Conservation (phyloP, 1,140 invertebrate genomes). For the Scaptomyza graminum region DNA sequence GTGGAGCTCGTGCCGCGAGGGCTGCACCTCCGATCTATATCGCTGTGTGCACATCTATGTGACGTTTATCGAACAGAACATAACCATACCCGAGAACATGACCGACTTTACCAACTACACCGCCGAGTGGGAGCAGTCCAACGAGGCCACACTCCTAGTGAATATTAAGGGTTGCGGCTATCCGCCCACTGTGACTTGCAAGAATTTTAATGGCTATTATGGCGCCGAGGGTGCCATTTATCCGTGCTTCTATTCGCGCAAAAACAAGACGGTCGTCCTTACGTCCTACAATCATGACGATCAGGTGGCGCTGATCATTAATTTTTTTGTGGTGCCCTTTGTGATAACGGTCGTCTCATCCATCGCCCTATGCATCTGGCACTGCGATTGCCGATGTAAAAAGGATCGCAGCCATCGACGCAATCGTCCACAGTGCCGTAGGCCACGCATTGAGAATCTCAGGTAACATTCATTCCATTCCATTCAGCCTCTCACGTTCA, state of each 20-base stretch:
- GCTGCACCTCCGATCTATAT: constrained; percentile 94
- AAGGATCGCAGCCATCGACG: constrained; percentile 84
- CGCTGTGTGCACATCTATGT: constrained; percentile 94
- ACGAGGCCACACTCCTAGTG: constrained; percentile 89
- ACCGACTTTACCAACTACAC: constrained; percentile 79
- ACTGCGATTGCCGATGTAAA: constrained; percentile 90
- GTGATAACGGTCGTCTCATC: constrained; percentile 92
- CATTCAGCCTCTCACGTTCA: no score
- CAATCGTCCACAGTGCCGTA: constrained; percentile 84
- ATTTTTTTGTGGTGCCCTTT: constrained; percentile 92
- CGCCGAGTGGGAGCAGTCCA: constrained; percentile 81
- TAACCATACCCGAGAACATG: constrained; percentile 82
- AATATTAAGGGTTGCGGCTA: constrained; percentile 96
- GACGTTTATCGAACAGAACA: constrained; percentile 85
- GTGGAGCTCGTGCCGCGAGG: constrained; percentile 94
- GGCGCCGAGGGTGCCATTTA: constrained; percentile 91
- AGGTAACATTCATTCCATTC: constrained; percentile 84
- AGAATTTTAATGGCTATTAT: constrained; percentile 91
- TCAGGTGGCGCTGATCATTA: constrained; percentile 90
- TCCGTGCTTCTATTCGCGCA: constrained; percentile 92
- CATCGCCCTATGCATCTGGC: constrained; percentile 92
- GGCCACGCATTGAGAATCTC: constrained; percentile 86
- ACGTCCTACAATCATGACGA: constrained; percentile 91
- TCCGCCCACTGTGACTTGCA: constrained; percentile 92
- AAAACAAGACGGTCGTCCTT: constrained; percentile 91